Percentiles rank a stretch among this genome's conserved stretches.
Conservation (phyloP, 2,113 vertebrate genomes). For the Raphicerus campestris region DNA sequence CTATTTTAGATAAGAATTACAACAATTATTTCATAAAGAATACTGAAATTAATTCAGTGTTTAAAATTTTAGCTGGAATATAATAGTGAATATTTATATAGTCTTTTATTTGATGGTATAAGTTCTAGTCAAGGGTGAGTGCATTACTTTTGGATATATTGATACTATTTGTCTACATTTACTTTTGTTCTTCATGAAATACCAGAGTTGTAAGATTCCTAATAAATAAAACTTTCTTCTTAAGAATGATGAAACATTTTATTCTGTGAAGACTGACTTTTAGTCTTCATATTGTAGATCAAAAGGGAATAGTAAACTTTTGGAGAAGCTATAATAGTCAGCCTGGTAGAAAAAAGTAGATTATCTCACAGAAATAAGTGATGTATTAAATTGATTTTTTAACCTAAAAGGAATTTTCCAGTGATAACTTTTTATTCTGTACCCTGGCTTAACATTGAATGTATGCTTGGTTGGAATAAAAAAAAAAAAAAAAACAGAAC, state of each 20-base stretch:
- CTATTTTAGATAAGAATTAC: constrained; percentile 3
- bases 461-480: neutral
- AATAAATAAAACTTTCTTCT: constrained; percentile 8
- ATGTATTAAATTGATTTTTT: neutral
- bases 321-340: neutral
- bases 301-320: constrained; percentile 24
- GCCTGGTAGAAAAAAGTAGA: neutral
- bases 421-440: neutral
- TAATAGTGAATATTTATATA: neutral
- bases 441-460: neutral
- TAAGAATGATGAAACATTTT: neutral
- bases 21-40: neutral
- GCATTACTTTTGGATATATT: neutral
- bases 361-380: neutral
- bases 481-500: neutral
- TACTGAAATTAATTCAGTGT: constrained; percentile 15
- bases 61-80: constrained; percentile 11
- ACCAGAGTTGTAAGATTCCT: neutral
- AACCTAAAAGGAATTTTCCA: neutral
- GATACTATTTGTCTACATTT: neutral
- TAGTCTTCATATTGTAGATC: neutral
- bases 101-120: neutral
- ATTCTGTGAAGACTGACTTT: constrained; percentile 6
- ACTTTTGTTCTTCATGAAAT: constrained; percentile 20
- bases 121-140: constrained; percentile 1